Conservation (phyloP, 1,140 invertebrate genomes). For the Zophobas morio region DNA sequence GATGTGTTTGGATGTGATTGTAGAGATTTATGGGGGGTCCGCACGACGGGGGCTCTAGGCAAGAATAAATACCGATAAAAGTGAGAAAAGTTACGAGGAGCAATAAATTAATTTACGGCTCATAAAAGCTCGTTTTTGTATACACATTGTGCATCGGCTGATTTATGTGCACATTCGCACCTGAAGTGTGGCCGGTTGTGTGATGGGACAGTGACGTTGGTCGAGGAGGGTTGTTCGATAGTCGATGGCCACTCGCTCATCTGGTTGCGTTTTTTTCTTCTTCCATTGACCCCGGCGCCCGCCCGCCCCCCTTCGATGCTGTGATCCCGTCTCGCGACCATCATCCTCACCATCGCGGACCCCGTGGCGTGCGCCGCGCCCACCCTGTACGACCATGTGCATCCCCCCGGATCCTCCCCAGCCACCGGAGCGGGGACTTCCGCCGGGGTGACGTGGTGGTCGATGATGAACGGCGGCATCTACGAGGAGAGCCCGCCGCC, state of each 20-base stretch:
- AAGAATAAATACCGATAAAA: slow-evolving; percentile 36
- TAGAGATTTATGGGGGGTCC: background rate
- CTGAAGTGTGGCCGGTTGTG: slow-evolving; percentile 46
- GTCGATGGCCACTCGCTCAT: slow-evolving; percentile 14
- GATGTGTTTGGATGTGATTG: no score
- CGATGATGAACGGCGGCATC: slow-evolving; percentile 84
- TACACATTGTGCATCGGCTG: slow-evolving; percentile 59
- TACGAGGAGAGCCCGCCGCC: slow-evolving; percentile 84
- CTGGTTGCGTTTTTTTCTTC: slow-evolving; percentile 53
- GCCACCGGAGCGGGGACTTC: slow-evolving; percentile 83
- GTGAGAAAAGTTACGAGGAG: slow-evolving; percentile 60
- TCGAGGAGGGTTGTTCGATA: background rate
- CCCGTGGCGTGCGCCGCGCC: slow-evolving; percentile 83
- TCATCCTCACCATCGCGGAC: slow-evolving; percentile 82
- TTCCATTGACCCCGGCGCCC: slow-evolving; percentile 7
- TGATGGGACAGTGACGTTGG: slow-evolving; percentile 48
- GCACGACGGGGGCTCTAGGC: background rate
- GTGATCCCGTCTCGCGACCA: slow-evolving; percentile 66
- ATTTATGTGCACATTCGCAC: slow-evolving; percentile 58
- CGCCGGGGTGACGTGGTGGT: slow-evolving; percentile 86
- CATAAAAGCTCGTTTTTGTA: slow-evolving; percentile 60
- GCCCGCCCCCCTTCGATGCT: slow-evolving; percentile 56
- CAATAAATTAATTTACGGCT: slow-evolving; percentile 65
- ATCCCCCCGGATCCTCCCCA: slow-evolving; percentile 81
- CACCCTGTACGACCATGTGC: slow-evolving; percentile 85